phyloP scores from a whole-genome alignment of 2,888 invertebrate species.

The Zeuzera pyrina region DNA sequence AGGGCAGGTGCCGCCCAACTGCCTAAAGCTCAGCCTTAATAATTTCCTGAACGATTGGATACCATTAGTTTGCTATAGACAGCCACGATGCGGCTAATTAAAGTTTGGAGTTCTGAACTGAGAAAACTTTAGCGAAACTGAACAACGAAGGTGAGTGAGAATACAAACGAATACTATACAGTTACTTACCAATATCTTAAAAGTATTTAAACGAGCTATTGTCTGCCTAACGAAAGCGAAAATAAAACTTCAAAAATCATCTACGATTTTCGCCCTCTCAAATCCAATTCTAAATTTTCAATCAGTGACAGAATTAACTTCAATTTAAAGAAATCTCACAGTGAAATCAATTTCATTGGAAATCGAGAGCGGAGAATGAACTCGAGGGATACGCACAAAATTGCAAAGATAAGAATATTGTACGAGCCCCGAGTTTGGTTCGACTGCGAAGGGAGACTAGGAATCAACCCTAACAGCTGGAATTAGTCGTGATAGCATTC shows the following conservation, averaged over 20 bases:
- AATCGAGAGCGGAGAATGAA: slow-evolving; percentile 26
- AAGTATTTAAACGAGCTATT: not conserved
- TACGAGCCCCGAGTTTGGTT: slow-evolving; percentile 27
- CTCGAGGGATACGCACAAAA: slow-evolving; percentile 27
- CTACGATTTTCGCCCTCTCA: not conserved
- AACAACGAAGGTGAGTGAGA: not conserved
- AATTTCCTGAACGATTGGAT: slow-evolving; percentile 53
- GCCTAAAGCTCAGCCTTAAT: slow-evolving; percentile 33
- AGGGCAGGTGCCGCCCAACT: slow-evolving; percentile 34
- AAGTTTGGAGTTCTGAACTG: slow-evolving; percentile 29
- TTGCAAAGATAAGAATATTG: slow-evolving; percentile 31
- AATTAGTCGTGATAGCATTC: slow-evolving; percentile 41
- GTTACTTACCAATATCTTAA: not conserved
- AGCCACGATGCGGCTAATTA: slow-evolving; percentile 43
- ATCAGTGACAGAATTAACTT: slow-evolving; percentile 44
- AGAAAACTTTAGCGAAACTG: not conserved
- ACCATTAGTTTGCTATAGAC: slow-evolving; percentile 40
- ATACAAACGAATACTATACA: not conserved
- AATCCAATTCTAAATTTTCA: slow-evolving; percentile 32
- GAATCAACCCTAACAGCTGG: slow-evolving; percentile 31
- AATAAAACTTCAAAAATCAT: not conserved
- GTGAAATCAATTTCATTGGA: slow-evolving; percentile 41
- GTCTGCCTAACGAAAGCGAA: not conserved
- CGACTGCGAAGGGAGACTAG: slow-evolving; percentile 29
- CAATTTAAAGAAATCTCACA: slow-evolving; percentile 31